These are phyloP conservation scores for Drosophila obscura DNA, from an alignment of 1,140 invertebrate species.

Conservation along the genomic window DNA sequence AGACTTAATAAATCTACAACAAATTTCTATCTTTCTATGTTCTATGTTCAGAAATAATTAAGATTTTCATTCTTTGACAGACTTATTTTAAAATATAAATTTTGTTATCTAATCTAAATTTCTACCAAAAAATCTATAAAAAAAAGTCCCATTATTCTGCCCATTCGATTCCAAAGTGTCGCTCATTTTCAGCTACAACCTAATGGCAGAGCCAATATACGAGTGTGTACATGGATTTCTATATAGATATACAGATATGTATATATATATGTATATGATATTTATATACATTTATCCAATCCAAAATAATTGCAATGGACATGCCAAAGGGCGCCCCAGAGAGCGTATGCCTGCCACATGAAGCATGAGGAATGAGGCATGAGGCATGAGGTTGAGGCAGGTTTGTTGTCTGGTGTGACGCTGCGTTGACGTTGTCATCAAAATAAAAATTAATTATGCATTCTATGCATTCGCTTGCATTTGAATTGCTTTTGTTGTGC, in stretches of 20 bases:
- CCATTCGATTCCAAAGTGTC: conserved; percentile 17
- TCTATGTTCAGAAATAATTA: too few relatives aligned
- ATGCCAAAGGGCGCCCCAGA: conserved; percentile 29
- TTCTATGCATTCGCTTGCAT: conserved; percentile 73
- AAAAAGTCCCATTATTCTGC: background rate
- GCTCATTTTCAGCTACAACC: conserved; percentile 10
- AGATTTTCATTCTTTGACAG: too few relatives aligned
- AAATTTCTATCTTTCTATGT: too few relatives aligned
- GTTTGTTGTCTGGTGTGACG: conserved; percentile 31
- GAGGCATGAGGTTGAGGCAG: background rate
- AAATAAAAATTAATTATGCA: conserved; percentile 84
- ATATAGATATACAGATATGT: background rate
- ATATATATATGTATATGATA: background rate
- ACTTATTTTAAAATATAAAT: conserved; percentile 1
- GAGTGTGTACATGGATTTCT: background rate
- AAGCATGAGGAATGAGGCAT: background rate
- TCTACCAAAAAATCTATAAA: too few relatives aligned
- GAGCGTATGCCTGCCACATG: conserved; percentile 10
- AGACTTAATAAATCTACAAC: too few relatives aligned
- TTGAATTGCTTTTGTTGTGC: conserved; percentile 79
- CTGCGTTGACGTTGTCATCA: conserved; percentile 83
- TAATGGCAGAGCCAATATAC: conserved; percentile 6
- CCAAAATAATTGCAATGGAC: conserved; percentile 46
- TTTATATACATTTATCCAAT: conserved; percentile 6
- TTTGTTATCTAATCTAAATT: background rate